Evolutionary conservation across 2,113 vertebrate species (phyloP).

Genomic region (Argyrosomus japonicus): DNA sequence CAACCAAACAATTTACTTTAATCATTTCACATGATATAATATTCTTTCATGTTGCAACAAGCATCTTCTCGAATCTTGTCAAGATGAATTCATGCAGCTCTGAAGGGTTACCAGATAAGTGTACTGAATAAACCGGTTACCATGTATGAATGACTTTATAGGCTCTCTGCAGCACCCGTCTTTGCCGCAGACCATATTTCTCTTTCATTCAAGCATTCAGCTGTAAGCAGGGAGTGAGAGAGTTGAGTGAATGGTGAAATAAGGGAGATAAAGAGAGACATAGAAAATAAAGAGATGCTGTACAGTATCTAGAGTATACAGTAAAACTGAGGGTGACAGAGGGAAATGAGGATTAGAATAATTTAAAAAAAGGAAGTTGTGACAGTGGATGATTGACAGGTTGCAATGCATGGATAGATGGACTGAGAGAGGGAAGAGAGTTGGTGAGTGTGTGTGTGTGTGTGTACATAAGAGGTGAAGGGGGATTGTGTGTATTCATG

Average conservation of each 20-base stretch:
- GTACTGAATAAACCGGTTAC: not conserved
- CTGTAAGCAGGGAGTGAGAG: not conserved
- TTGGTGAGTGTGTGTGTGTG: not conserved
- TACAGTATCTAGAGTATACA: not conserved
- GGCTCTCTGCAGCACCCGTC: not conserved
- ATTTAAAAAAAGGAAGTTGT: conserved; percentile 4
- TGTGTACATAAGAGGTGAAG: not conserved
- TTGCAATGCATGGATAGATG: not conserved
- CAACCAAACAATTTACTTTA: no score
- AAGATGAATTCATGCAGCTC: not conserved
- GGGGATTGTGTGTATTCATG: not conserved
- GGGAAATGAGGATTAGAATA: not conserved
- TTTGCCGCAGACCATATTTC: not conserved
- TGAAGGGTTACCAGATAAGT: not conserved
- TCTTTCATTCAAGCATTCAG: not conserved
- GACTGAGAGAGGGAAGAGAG: not conserved
- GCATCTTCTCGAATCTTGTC: not conserved
- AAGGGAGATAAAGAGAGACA: not conserved
- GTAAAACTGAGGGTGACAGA: conserved; percentile 12
- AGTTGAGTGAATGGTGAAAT: not conserved
- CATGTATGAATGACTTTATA: conserved; percentile 2
- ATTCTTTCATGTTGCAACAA: not conserved
- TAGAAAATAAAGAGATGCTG: not conserved
- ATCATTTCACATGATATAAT: not conserved
- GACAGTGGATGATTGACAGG: conserved; percentile 31